Evolutionary conservation across 2,113 vertebrate species (phyloP).

Genomic region (Jacana jacana): DNA sequence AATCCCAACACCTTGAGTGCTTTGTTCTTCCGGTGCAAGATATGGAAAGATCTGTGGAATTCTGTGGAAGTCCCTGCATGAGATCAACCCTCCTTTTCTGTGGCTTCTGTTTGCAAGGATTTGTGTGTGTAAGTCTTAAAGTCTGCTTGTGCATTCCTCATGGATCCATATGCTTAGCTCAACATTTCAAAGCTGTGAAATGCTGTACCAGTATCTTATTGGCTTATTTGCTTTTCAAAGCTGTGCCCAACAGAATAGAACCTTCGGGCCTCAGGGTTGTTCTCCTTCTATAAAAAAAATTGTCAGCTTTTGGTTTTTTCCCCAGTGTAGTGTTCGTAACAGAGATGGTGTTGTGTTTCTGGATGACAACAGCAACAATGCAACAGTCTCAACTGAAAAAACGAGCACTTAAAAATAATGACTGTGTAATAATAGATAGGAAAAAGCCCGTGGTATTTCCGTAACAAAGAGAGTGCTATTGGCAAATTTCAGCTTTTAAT

Average conservation of each 20-base stretch:
- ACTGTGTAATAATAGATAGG: neutral
- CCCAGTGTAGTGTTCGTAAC: neutral
- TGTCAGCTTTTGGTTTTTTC: neutral
- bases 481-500: neutral
- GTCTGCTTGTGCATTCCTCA: neutral
- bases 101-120: neutral
- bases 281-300: neutral
- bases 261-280: neutral
- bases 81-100: neutral
- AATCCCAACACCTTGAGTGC: neutral
- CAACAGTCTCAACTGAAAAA: neutral
- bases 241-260: neutral
- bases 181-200: conserved; percentile 29
- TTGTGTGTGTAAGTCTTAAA: neutral
- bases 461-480: neutral
- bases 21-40: neutral
- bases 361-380: neutral
- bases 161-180: neutral
- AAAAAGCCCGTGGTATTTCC: neutral
- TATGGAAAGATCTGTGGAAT: neutral
- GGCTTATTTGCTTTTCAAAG: neutral
- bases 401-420: neutral
- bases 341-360: neutral
- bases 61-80: neutral
- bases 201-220: neutral